These are phyloP conservation scores for Orientallactaga bullata DNA, from an alignment of 2,113 vertebrate species.

Conservation along the genomic window DNA sequence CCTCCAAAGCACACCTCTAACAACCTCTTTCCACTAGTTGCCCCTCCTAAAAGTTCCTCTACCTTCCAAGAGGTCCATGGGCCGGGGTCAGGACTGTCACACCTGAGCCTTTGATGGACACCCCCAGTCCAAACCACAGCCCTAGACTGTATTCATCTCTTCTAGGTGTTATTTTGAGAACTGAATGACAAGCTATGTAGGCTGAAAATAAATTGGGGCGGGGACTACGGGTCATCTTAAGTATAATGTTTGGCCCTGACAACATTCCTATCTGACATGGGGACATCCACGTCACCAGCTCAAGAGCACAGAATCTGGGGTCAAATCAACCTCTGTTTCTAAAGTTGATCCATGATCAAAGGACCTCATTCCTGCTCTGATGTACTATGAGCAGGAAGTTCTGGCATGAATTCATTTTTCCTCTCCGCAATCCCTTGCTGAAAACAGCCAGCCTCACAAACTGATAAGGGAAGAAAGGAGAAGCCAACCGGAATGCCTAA, in stretches of 20 bases:
- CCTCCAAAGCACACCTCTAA: too few relatives aligned
- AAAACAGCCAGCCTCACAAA: background rate
- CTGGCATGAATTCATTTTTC: constrained; percentile 45
- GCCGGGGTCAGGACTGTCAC: background rate
- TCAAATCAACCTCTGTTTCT: constrained; percentile 43
- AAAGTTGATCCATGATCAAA: constrained; percentile 31
- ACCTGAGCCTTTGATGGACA: background rate
- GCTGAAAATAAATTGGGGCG: background rate
- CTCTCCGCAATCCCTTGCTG: background rate
- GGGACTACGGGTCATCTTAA: background rate
- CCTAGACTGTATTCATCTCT: background rate
- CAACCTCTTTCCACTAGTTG: background rate
- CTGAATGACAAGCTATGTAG: background rate
- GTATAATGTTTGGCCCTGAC: constrained; percentile 13
- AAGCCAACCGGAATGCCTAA: constrained; percentile 18
- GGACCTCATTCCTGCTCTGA: background rate
- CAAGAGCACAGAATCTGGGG: background rate
- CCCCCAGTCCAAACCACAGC: background rate
- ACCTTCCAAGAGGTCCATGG: background rate
- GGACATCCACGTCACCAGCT: background rate
- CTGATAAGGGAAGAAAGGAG: background rate
- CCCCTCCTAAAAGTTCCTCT: background rate
- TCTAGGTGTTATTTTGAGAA: background rate
- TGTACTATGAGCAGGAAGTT: constrained; percentile 42
- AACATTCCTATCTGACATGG: constrained; percentile 1